Percentiles rank a stretch among this genome's conserved stretches.
Evolutionary conservation across 30 jellyfish, hydroid and myxozoan species (phyloP).

Genomic region (Turritopsis rubra): DNA sequence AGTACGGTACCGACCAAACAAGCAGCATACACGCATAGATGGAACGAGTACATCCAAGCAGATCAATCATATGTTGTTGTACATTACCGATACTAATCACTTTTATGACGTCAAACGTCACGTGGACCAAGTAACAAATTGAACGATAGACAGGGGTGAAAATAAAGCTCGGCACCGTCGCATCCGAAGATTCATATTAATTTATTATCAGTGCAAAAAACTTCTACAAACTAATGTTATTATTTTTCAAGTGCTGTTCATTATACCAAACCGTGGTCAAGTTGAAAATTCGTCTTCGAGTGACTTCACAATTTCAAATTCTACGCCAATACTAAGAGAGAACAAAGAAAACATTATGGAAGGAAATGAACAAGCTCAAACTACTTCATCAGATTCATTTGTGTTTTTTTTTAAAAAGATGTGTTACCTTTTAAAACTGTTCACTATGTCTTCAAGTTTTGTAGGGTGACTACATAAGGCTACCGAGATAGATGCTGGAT

Average conservation of each 20-base stretch:
- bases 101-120: background rate
- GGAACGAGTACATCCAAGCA: background rate
- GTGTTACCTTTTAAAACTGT: constrained; percentile 51
- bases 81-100: background rate
- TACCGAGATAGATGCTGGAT: constrained; percentile 37
- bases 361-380: background rate
- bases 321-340: constrained; percentile 40
- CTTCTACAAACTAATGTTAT: background rate
- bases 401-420: too few relatives aligned
- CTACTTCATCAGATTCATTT: too few relatives aligned
- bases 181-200: too few relatives aligned
- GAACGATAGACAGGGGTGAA: too few relatives aligned
- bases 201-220: background rate
- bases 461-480: constrained; percentile 92
- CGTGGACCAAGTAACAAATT: too few relatives aligned
- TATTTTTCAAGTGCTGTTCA: too few relatives aligned
- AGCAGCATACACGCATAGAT: background rate
- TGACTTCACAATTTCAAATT: constrained; percentile 34
- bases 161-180: background rate
- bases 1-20: constrained; percentile 6
- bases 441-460: constrained; percentile 56
- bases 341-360: background rate
- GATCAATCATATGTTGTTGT: background rate
- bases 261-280: background rate
- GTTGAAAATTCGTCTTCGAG: constrained; percentile 41